Evolutionary conservation across 2,797 vertebrate species (phyloP), one percentile per base, ranked within the genome.

Genomic region (Tragelaphus oryx): DNA sequence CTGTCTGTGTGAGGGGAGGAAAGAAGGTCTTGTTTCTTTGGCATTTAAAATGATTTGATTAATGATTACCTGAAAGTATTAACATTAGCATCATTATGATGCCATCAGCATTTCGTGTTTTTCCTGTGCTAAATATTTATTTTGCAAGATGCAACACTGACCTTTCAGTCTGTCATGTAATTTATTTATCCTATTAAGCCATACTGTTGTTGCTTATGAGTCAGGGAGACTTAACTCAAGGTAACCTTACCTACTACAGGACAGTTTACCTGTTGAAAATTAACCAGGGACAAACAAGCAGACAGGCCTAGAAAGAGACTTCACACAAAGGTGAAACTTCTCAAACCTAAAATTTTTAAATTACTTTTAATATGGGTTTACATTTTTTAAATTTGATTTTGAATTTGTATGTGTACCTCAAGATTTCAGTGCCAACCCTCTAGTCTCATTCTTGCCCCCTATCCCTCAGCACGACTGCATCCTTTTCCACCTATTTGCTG

Each of bases 21-120:
- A 94, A 80, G 17, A 54, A 87, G 30, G 74, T 59, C 37, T 41
- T 90, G 55, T 41, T 41, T 80, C 46, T 46, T 30, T 91, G 57
- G 48, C 91, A 82, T 90, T 95, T 80, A 81, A 93, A 96, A 88
- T 50, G 41, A 92, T 81, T 65, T 97, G 78, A 92, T 93, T 91
- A 96, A 96, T 87, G 89, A 92, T 37, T 44, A 89, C 30, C 87
- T 44, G 60, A 46, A 87, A 65, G 41, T 54, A 79, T 91, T 91
- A 79, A 76, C n/a, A 46, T 86, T 44, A 88, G 26, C 84, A 12
- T 57, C 57, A 82, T 75, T 93, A 92, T 1, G 41, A 65, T 75
- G 78, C 50, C 55, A 54, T 75, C 71, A 81, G 71, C 46, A 87
- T 60, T 93, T 97, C 33, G 48, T 82, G 33, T 30, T 80, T 92